Evolutionary conservation across 2,888 invertebrate species (phyloP).

Genomic region (Balanococcus diminutus): DNA sequence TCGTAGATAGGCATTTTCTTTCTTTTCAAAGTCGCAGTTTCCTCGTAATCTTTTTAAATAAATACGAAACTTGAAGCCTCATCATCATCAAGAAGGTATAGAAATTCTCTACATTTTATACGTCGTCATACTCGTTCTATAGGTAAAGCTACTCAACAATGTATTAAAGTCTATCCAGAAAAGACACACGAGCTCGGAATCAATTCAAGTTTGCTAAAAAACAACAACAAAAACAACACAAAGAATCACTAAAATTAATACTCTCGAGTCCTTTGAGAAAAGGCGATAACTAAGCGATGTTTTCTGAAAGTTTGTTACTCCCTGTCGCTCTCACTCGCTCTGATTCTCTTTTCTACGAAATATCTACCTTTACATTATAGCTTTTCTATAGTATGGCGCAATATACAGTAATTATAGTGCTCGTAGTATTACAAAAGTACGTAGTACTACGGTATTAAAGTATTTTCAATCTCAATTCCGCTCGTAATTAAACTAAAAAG

Average conservation of each 20-base stretch:
- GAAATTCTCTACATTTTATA: neutral
- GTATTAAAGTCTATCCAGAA: neutral
- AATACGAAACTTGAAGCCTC: neutral
- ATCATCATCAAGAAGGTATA: neutral
- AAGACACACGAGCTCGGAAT: neutral
- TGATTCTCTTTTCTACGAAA: neutral
- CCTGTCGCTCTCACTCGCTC: neutral
- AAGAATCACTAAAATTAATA: slow-evolving; percentile 16
- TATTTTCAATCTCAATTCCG: neutral
- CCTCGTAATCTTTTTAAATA: neutral
- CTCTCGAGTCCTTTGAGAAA: neutral
- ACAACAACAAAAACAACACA: slow-evolving; percentile 1
- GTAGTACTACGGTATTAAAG: neutral
- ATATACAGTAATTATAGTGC: neutral
- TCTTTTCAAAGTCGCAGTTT: neutral
- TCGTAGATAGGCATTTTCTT: too few relatives aligned
- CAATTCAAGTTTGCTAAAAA: neutral
- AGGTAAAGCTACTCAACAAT: neutral
- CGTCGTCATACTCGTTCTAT: neutral
- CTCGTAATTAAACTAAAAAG: slow-evolving; percentile 24
- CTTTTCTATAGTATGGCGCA: neutral
- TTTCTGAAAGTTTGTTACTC: neutral
- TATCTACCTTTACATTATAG: neutral
- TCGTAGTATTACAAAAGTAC: neutral
- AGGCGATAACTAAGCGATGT: neutral